Base-by-base conservation (phyloP, 1,140 invertebrate genomes). In the Tetraneura akinire region DNA sequence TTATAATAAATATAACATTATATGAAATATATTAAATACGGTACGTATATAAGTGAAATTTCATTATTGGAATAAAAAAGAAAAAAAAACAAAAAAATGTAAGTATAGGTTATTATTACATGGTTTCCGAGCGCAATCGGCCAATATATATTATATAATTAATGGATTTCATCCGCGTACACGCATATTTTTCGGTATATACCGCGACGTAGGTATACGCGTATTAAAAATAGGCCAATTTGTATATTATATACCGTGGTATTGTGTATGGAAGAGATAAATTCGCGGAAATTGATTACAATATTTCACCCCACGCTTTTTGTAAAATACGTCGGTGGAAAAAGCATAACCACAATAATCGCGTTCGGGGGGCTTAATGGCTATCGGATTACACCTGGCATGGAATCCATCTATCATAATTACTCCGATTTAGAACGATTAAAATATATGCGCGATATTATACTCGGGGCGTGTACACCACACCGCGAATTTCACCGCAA, bases 391-490 rank as follows among this genome's bases (percentile, higher is more conserved):
- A 78, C 37, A 78, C 74, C 53, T 62, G 74, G 57, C 37, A 60
- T 55, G 57, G 57, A 42, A 37, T 78, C 55, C 51, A 78, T 78
- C 42, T 78, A 78, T 62, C 74, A 78, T 78, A 78, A 78, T 78
- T 78, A 78, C 8, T 47, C 13, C 55, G 16, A 16, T 53, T 76
- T n/a, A 0, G 6, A 9, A 21, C 42, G 71, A 76, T 76, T 76
- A 57, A 76, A n/a, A n/a, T n/a, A n/a, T n/a, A 76, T 57, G 57
- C 16, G 51, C 71, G 23, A 76, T 57, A 42, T 42, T 42, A n/a
- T n/a, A 16, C n/a, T 6, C 49, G 26, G 5, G n/a, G 4, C 1
- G 21, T 26, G 13, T 68, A 16, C 3, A 37, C 32, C 8, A 37
- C 29, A n/a, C 0, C 6, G 42, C n/a, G 66, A 68, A 68, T 68